phyloP scores from a whole-genome alignment of 2,113 vertebrate genomes.

The Phaethon lepturus region DNA sequence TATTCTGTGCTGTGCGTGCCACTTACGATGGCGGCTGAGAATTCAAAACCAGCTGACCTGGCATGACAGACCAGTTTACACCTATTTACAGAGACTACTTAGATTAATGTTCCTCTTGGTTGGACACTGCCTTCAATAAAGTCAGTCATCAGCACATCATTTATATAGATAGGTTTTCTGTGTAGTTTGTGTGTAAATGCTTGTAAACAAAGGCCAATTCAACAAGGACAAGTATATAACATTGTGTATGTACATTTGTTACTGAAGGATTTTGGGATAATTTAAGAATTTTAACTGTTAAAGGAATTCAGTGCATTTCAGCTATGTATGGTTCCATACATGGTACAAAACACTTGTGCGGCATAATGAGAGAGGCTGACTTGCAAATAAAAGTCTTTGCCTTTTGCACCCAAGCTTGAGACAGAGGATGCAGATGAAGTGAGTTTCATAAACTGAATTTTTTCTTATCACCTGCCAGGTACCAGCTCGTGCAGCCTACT shows the following conservation, averaged over 20 bases:
- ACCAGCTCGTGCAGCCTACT: background rate
- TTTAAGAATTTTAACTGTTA: background rate
- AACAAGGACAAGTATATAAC: background rate
- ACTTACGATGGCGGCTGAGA: background rate
- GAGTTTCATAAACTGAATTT: background rate
- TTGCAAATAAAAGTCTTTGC: background rate
- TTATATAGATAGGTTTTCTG: background rate
- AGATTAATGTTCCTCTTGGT: background rate
- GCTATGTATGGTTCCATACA: background rate
- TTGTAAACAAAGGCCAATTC: background rate
- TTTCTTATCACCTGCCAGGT: background rate
- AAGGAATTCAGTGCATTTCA: background rate
- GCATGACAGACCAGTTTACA: background rate
- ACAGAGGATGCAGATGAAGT: background rate
- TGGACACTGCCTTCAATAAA: background rate
- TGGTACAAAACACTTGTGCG: background rate
- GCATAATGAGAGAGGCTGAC: background rate
- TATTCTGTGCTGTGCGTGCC: background rate
- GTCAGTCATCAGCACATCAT: background rate
- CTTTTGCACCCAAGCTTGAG: background rate
- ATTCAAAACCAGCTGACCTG: background rate
- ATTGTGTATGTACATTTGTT: background rate
- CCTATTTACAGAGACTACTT: background rate
- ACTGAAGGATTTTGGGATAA: background rate
- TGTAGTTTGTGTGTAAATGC: background rate